A percentile compares a stretch with the other conserved stretches of the same genome.
Conservation (phyloP, 2,888 invertebrate species). For the Callyntrura sp. region DNA sequence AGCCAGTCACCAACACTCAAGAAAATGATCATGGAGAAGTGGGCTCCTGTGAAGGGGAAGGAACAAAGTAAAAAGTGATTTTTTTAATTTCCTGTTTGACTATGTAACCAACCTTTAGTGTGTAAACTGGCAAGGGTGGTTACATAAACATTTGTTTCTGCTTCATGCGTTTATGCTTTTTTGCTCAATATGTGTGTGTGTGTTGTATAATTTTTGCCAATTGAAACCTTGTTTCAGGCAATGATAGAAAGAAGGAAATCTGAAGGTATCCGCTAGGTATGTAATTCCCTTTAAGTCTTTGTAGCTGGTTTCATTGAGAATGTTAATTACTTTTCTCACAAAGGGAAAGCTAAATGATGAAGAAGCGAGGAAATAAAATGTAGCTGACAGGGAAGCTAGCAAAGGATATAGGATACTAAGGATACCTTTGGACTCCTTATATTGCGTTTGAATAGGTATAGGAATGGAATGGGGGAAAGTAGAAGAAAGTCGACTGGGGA, state of each 20-base stretch:
- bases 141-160: too few species aligned
- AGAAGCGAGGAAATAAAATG: slow-evolving; percentile 15
- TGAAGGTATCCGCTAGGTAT: not conserved
- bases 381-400: not conserved
- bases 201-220: too few species aligned
- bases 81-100: not conserved
- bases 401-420: too few species aligned
- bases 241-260: too few species aligned
- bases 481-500: not conserved
- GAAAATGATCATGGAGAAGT: not conserved
- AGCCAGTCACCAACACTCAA: too few species aligned
- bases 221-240: not conserved
- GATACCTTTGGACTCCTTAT: not conserved
- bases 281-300: not conserved
- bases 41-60: not conserved
- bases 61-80: not conserved
- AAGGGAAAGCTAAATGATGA: not conserved
- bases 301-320: not conserved
- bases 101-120: too few species aligned
- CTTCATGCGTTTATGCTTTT: too few species aligned
- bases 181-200: too few species aligned
- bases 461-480: not conserved
- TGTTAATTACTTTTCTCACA: slow-evolving; percentile 13
- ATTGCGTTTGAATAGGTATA: too few species aligned
- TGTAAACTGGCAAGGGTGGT: too few species aligned